Evolutionary conservation across 2,797 vertebrate genomes (phyloP).

Genomic region (Rhincodon typus): DNA sequence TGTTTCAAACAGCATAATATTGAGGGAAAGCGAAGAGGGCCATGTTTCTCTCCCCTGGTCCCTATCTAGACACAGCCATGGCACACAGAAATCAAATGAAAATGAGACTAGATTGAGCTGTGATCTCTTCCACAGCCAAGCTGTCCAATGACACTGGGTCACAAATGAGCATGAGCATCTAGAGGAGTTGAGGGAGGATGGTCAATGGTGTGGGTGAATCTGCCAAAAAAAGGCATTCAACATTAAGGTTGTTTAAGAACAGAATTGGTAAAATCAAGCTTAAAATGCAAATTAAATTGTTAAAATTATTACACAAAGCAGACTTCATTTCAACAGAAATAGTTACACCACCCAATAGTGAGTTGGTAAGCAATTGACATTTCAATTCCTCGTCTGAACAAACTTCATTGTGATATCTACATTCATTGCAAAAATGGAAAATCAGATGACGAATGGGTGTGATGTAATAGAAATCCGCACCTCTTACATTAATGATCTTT

Average conservation of each 20-base stretch:
- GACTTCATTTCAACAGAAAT: not conserved
- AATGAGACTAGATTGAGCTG: not conserved
- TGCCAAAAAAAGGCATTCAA: not conserved
- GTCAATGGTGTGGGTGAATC: not conserved
- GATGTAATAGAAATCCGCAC: constrained; percentile 39
- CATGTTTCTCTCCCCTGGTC: not conserved
- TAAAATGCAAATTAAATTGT: constrained; percentile 4
- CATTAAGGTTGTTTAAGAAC: not conserved
- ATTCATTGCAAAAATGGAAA: not conserved
- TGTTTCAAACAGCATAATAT: not conserved
- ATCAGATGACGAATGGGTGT: not conserved
- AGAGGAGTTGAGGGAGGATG: not conserved
- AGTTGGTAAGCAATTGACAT: not conserved
- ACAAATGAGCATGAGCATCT: not conserved
- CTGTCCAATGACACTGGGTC: not conserved
- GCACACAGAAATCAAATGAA: not conserved
- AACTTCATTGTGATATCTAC: not conserved
- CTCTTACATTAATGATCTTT: constrained; percentile 38
- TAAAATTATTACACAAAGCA: not conserved
- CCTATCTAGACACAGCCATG: not conserved
- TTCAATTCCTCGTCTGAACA: not conserved
- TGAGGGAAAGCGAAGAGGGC: not conserved
- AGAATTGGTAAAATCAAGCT: not conserved
- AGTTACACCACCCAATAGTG: not conserved
- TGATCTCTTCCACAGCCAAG: not conserved